These are phyloP conservation scores for Heliconius hermathena DNA, from an alignment of 1,140 invertebrate species.

Conservation along the genomic window DNA sequence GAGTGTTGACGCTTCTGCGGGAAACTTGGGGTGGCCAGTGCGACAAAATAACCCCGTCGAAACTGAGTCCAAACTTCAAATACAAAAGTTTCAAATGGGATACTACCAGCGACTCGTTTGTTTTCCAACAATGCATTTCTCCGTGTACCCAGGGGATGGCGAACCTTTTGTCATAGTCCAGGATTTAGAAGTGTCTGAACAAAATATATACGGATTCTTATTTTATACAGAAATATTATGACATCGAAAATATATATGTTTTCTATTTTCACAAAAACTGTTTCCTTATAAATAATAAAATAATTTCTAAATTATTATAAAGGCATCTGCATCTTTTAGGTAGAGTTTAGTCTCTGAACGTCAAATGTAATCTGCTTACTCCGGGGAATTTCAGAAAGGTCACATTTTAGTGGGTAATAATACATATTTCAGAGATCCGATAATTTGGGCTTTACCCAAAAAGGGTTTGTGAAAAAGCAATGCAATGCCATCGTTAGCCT, in stretches of 20 bases:
- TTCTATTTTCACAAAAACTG: neutral
- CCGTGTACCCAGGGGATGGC: slow-evolving; percentile 46
- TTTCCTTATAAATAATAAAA: neutral
- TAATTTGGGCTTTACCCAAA: slow-evolving; percentile 29
- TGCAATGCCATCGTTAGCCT: slow-evolving; percentile 38
- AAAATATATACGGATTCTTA: neutral
- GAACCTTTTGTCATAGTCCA: slow-evolving; percentile 52
- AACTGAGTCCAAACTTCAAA: slow-evolving; percentile 62
- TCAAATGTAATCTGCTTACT: slow-evolving; percentile 14
- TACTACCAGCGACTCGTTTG: slow-evolving; percentile 53
- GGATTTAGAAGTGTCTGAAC: slow-evolving; percentile 46
- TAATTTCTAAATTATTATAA: neutral
- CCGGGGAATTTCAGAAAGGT: slow-evolving; percentile 22
- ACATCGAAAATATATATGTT: neutral
- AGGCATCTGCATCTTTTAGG: neutral
- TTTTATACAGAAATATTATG: slow-evolving; percentile 3
- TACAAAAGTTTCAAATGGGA: slow-evolving; percentile 65
- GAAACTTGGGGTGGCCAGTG: slow-evolving; percentile 65
- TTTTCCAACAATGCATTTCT: slow-evolving; percentile 61
- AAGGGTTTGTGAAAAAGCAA: slow-evolving; percentile 35
- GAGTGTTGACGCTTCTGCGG: slow-evolving; percentile 65
- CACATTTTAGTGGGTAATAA: slow-evolving; percentile 36
- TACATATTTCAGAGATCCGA: slow-evolving; percentile 34
- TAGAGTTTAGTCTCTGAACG: neutral
- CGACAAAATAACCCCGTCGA: slow-evolving; percentile 68